Evolutionary conservation across 2,797 vertebrate genomes (phyloP), one percentile per base, ranked within the genome.

Genomic region (Pagetopsis macropterus): DNA sequence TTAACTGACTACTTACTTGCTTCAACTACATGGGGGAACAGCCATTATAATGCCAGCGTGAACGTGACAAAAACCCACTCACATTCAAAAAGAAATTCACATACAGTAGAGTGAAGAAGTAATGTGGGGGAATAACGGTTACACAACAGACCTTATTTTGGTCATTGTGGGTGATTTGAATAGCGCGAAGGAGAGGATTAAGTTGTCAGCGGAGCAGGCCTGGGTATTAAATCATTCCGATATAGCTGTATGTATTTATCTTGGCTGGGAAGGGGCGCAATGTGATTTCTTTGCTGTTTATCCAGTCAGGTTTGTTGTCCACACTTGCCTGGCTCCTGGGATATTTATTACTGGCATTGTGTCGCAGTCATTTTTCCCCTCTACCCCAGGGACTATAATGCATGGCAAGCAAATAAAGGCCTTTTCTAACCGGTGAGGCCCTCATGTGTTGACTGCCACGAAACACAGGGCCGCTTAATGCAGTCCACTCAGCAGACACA

Each of bases 341-440:
- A 94, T 93, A 94, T 93, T 90, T 92, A 92, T 90, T 89, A 90
- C 80, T 75, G 82, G 71, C 87, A 88, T 93, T 93, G 90, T 93
- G 87, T 88, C 78, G 83, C 89, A 83, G 79, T 88, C 83, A 89
- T 92, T 90, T 90, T 86, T 85, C 84, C 84, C 88, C 89, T 81
- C 81, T 85, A 81, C 88, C 87, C 82, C 66, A 52, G 84, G 82
- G 85, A 84, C 73, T 78, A 45, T 85, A 89, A 92, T 77, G 80
- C 83, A 88, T 82, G 82, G 77, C 77, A 76, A 82, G 87, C 82
- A 88, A 90, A 91, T 85, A 86, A 83, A 88, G 81, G 78, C 66
- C 73, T 81, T 87, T 87, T 87, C 85, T 86, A 85, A 90, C 69
- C 72, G 10, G 67, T 55, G 71, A 87, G 82, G 69, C 88, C 10